Percentiles rank a stretch among this genome's conserved stretches.
Evolutionary conservation across 2,113 vertebrate genomes (phyloP).

Genomic region (Gulo gulo): DNA sequence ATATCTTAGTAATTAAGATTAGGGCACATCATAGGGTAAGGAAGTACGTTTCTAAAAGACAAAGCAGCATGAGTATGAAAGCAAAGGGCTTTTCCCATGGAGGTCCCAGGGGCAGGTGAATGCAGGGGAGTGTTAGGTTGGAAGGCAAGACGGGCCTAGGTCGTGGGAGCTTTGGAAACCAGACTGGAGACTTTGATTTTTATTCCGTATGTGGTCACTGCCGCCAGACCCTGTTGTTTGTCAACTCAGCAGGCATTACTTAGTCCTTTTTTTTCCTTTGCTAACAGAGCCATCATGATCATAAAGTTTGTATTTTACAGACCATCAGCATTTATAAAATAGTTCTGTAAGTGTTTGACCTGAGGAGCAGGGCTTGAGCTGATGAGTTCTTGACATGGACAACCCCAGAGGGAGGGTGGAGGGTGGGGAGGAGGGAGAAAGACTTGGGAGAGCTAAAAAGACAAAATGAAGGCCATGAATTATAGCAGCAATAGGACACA

Average conservation of each 20-base stretch:
- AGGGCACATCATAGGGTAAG: neutral
- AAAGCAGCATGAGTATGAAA: neutral
- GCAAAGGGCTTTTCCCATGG: neutral
- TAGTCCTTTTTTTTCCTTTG: neutral
- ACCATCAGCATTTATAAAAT: neutral
- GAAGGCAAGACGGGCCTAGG: neutral
- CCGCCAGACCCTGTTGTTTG: neutral
- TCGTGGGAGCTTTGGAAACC: neutral
- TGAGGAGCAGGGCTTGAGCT: neutral
- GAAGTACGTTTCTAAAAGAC: neutral
- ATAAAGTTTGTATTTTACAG: neutral
- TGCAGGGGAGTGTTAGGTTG: rapidly evolving
- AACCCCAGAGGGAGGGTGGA: too few relatives aligned
- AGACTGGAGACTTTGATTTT: neutral
- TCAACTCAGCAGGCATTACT: neutral
- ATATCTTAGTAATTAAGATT: neutral
- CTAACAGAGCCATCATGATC: neutral
- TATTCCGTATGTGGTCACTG: neutral
- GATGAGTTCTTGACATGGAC: neutral
- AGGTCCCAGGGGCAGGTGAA: too few relatives aligned
- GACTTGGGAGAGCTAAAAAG: neutral
- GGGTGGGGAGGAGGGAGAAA: neutral
- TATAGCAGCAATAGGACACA: neutral
- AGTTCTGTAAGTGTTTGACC: neutral
- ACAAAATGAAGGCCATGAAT: neutral